A percentile compares a stretch with the other conserved stretches of the same genome.
Evolutionary conservation across 2,113 vertebrate species (phyloP).

Genomic region (Recurvirostra avosetta): DNA sequence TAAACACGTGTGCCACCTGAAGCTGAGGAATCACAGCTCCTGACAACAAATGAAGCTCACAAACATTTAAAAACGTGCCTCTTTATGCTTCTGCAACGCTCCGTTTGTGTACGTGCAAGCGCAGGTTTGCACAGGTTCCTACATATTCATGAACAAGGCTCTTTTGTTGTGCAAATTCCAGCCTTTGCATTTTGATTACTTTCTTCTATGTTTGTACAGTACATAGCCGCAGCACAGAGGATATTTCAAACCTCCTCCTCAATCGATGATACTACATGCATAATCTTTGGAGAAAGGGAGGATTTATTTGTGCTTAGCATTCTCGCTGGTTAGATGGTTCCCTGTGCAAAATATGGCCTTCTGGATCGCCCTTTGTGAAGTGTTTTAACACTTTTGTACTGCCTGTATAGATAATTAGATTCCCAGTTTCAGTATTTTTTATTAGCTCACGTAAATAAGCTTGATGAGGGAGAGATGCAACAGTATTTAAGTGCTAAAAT

Average conservation of each 20-base stretch:
- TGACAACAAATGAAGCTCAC: neutral
- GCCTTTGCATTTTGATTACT: conserved; percentile 28
- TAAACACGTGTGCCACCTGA: neutral
- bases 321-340: neutral
- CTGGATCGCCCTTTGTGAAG: neutral
- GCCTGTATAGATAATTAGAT: neutral
- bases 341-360: neutral
- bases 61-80: fast-evolving
- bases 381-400: neutral
- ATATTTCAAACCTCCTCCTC: neutral
- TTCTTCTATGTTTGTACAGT: neutral
- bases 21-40: neutral
- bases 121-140: neutral
- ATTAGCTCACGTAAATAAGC: neutral
- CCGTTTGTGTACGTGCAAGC: neutral
- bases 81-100: neutral
- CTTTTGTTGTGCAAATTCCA: neutral
- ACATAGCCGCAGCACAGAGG: neutral
- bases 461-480: neutral
- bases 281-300: neutral
- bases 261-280: neutral
- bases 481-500: neutral
- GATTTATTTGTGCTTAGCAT: neutral
- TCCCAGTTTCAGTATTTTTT: neutral
- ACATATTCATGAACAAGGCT: neutral